These are phyloP conservation scores for Mylabris sibirica DNA, from an alignment of 2,888 invertebrate species.

Conservation along the genomic window DNA sequence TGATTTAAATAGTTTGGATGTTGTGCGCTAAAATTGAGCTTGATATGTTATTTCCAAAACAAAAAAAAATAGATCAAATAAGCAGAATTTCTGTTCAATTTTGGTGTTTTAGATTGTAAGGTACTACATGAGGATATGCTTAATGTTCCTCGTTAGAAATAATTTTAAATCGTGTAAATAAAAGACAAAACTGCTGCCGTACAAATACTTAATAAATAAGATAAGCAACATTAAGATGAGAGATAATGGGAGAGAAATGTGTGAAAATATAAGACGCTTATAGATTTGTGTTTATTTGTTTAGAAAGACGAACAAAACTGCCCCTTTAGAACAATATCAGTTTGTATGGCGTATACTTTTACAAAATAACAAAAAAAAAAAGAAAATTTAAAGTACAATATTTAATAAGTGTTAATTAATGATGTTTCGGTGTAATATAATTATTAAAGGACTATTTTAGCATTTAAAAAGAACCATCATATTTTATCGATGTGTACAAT, in stretches of 20 bases:
- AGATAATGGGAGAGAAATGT: conserved; percentile 5
- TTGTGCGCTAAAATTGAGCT: conserved; percentile 22
- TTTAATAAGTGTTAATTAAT: conserved; percentile 15
- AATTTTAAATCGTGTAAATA: conserved; percentile 14
- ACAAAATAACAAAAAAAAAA: neutral
- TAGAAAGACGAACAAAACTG: conserved; percentile 41
- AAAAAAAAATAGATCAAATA: conserved; percentile 12
- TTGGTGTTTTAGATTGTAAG: conserved; percentile 39
- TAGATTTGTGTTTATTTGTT: conserved; percentile 19
- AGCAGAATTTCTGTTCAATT: conserved; percentile 36
- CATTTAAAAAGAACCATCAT: neutral
- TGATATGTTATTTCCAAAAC: conserved; percentile 36
- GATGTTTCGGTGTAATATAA: conserved; percentile 12
- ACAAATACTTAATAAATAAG: neutral
- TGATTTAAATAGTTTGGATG: neutral
- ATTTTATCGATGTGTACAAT: too few species aligned
- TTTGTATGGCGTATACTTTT: conserved; percentile 13
- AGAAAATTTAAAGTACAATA: conserved; percentile 24
- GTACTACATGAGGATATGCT: neutral
- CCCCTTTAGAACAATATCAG: conserved; percentile 48
- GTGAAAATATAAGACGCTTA: conserved; percentile 18
- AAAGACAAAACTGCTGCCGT: neutral
- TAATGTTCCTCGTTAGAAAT: conserved; percentile 13
- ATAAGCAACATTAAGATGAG: neutral
- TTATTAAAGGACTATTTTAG: conserved; percentile 12